A percentile compares a stretch with the other conserved stretches of the same genome.
phyloP scores from a whole-genome alignment of 2,797 vertebrate genomes.

The Phalloptychus januarius region DNA sequence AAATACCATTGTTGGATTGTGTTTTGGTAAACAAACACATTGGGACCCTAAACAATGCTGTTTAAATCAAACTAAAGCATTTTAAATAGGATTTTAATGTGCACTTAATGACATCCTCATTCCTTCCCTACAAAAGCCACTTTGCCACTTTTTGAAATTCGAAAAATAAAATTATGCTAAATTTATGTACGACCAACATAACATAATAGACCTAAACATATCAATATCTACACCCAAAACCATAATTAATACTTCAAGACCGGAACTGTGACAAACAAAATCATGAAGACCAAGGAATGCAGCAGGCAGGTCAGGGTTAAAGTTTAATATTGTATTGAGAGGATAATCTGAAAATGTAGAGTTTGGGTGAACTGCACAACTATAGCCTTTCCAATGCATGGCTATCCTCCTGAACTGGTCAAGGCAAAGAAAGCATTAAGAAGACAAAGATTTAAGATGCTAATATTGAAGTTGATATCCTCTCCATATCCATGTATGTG shows the following conservation, averaged over 20 bases:
- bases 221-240: neutral
- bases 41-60: neutral
- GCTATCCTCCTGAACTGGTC: neutral
- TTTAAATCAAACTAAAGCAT: neutral
- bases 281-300: no score
- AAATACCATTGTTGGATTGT: neutral
- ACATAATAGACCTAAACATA: neutral
- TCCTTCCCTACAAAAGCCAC: neutral
- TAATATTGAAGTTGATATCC: neutral
- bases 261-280: neutral
- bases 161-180: neutral
- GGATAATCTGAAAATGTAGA: neutral
- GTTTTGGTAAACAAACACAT: neutral
- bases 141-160: no score
- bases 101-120: neutral
- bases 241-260: neutral
- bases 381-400: neutral
- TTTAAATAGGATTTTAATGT: no score
- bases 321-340: no score
- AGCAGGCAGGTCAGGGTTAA: no score
- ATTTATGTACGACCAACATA: neutral
- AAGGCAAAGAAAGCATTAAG: neutral
- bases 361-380: neutral
- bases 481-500: neutral
- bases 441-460: neutral